Evolutionary conservation across 2,797 vertebrate genomes (phyloP).

Genomic region (Pseudotriccus pelzelni): DNA sequence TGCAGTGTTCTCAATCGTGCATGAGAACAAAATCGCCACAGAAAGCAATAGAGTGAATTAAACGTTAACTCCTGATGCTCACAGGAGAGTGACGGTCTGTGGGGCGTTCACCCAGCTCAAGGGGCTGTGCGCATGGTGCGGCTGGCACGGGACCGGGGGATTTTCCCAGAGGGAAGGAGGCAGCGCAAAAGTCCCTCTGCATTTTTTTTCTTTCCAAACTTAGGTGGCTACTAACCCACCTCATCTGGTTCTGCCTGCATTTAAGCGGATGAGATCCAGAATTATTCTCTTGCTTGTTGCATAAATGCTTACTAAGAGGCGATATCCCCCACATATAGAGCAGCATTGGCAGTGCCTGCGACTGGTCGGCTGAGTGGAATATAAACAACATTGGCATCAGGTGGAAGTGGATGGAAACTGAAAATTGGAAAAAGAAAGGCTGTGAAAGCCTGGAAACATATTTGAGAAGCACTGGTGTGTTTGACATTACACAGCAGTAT

Average conservation of each 20-base stretch:
- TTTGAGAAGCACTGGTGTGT: not conserved
- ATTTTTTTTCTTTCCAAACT: not conserved
- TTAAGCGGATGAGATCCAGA: not conserved
- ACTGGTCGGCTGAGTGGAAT: not conserved
- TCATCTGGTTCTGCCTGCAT: not conserved
- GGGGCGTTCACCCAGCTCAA: rapidly evolving
- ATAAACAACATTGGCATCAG: not conserved
- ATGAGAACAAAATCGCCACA: not conserved
- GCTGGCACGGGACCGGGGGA: not conserved
- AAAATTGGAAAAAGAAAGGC: not conserved
- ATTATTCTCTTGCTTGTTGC: not conserved
- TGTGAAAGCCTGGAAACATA: not conserved
- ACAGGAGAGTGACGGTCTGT: not conserved
- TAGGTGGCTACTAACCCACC: not conserved
- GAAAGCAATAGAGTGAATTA: not conserved
- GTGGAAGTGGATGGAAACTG: not conserved
- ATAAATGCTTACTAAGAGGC: not conserved
- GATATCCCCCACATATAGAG: rapidly evolving
- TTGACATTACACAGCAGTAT: not conserved
- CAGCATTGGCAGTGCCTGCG: not conserved
- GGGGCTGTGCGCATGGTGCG: rapidly evolving
- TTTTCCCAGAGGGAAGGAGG: not conserved
- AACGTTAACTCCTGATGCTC: not conserved
- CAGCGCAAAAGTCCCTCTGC: not conserved
- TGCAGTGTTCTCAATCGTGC: rapidly evolving